phyloP scores from a whole-genome alignment of 2,888 invertebrate genomes.

The Mesorhabditis sp. region DNA sequence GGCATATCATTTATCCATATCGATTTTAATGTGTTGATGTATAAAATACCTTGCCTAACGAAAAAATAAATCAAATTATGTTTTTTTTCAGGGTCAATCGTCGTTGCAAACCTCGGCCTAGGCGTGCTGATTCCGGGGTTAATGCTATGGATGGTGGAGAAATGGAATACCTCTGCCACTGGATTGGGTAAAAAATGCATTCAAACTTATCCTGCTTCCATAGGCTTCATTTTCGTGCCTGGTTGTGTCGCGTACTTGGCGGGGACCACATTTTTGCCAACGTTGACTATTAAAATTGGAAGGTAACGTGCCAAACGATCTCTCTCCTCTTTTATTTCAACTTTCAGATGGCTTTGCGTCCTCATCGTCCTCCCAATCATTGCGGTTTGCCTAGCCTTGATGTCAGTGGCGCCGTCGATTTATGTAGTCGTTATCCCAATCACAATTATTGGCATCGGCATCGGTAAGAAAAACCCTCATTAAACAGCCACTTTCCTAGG shows the following conservation, averaged over 20 bases:
- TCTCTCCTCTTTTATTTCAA: neutral
- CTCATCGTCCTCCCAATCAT: neutral
- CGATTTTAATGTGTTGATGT: no score
- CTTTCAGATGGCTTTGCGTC: neutral
- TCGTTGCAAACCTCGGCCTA: neutral
- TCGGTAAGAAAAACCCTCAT: neutral
- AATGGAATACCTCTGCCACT: neutral
- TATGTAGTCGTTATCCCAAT: neutral
- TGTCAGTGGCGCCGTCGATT: neutral
- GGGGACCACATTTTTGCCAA: neutral
- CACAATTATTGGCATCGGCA: neutral
- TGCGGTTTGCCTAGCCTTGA: neutral
- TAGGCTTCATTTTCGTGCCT: neutral
- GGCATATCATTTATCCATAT: no score
- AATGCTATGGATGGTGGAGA: neutral
- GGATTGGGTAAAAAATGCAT: neutral
- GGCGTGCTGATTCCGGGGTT: constrained; percentile 2
- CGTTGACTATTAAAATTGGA: neutral
- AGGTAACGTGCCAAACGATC: neutral
- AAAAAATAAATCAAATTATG: no score
- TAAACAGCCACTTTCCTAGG: neutral
- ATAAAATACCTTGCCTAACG: no score
- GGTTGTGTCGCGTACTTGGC: neutral
- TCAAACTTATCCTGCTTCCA: neutral
- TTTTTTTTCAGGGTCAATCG: neutral